These are phyloP conservation scores for Eupithecia dodoneata DNA, from an alignment of 2,888 invertebrate genomes.

Conservation along the genomic window DNA sequence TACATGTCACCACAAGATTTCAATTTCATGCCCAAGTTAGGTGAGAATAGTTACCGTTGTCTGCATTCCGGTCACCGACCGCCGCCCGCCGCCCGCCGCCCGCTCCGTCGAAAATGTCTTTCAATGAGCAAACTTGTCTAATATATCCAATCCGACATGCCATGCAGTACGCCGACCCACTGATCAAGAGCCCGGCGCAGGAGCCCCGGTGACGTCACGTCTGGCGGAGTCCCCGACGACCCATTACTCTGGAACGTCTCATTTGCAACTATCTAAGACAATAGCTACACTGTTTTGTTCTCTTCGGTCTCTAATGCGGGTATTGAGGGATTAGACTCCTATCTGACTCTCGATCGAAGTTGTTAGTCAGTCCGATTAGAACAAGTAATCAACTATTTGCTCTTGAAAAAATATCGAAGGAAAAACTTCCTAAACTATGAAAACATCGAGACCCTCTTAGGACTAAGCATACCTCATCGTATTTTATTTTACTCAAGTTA, in stretches of 20 bases:
- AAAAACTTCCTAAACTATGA: not conserved
- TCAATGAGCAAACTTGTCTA: slow-evolving; percentile 3
- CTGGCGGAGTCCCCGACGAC: not conserved
- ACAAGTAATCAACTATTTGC: not conserved
- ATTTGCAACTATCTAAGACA: not conserved
- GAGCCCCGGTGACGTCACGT: not conserved
- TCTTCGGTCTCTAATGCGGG: not conserved
- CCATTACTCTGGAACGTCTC: not conserved
- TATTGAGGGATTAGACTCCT: not conserved
- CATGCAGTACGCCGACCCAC: not conserved
- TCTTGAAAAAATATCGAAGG: not conserved
- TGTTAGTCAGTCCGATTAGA: not conserved
- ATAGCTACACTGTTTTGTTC: not conserved
- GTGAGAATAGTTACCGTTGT: not conserved
- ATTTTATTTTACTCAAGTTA: not conserved
- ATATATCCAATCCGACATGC: slow-evolving; percentile 2
- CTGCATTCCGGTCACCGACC: not conserved
- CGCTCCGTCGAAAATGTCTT: not conserved
- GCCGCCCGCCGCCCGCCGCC: not conserved
- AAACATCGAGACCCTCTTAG: not conserved
- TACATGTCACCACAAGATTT: not conserved
- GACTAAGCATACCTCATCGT: not conserved
- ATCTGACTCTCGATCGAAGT: not conserved
- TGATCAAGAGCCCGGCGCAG: not conserved
- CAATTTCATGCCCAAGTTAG: not conserved